Percentiles rank a stretch among this genome's conserved stretches.
phyloP scores from a whole-genome alignment of 2,113 vertebrate species.

The Toxotes chatareus region DNA sequence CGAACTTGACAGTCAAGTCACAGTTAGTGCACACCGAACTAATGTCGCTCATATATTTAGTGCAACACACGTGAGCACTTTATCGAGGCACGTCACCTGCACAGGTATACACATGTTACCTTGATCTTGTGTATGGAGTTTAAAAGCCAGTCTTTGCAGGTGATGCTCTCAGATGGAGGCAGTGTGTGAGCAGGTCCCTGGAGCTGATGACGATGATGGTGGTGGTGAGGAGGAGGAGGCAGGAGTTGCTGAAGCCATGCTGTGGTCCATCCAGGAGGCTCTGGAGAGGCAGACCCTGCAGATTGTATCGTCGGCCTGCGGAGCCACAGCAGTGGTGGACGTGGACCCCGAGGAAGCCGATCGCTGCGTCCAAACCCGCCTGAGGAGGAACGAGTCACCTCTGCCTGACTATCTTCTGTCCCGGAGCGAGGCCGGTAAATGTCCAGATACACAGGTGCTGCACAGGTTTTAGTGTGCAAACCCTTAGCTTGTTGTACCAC shows the following conservation, averaged over 20 bases:
- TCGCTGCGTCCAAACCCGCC: conserved; percentile 74
- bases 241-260: conserved; percentile 70
- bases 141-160: not conserved
- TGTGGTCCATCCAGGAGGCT: conserved; percentile 85
- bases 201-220: conserved; percentile 2
- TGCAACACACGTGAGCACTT: not conserved
- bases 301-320: conserved; percentile 84
- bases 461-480: no score
- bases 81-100: not conserved
- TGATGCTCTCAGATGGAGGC: conserved; percentile 55
- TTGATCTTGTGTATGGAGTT: no score
- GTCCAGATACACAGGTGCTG: not conserved
- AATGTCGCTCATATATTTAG: not conserved
- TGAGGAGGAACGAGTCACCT: conserved; percentile 79
- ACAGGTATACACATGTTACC: no score
- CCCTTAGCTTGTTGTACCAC: no score
- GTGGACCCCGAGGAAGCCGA: conserved; percentile 76
- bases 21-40: no score
- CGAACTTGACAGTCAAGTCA: no score
- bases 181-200: conserved; percentile 13
- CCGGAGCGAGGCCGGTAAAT: conserved; percentile 81
- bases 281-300: conserved; percentile 82
- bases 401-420: conserved; percentile 84
- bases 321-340: conserved; percentile 84
- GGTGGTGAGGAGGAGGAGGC: conserved; percentile 9